Base-by-base conservation (phyloP, 2,113 vertebrate species). In the Phocoena sinus region DNA sequence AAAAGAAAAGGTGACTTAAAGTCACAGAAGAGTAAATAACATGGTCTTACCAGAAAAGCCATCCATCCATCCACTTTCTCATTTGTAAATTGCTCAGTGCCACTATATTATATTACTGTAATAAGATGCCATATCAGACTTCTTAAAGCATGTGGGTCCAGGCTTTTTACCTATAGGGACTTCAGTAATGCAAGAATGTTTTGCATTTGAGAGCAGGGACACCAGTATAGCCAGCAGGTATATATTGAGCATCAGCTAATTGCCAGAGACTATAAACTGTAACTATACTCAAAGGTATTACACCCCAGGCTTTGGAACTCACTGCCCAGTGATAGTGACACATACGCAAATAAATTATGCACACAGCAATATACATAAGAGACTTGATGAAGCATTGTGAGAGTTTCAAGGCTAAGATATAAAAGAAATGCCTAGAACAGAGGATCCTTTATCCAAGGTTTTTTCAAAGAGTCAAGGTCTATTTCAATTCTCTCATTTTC, bases 31-130 rank as follows among this genome's bases (percentile, higher is more conserved):
- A 89, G 23, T 89, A 96, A 94, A 88, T 94, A 92, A 90, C 11
- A 60, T 5, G 2, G 11, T 17, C 58, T 97, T 96, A 89, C 92
- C 86, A 96, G 92, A 97, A 97, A 96, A 68, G 33, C 8, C 80
- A 96, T 89, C 28, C 18, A 85, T 89, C 81, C 9, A 65, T 87
- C 71, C 26, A 76, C 21, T 21, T 26, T 74, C n/a, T 96, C 93
- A 91, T 97, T 98, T 97, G 38, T 94, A 91, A 96, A 97, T 60
- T 97, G 18, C 38, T 31, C 14, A 36, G 20, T 93, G 47, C 10
- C 50, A 68, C 33, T 87, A 4, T 50, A 71, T 38, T 28, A 53
- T 63, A 25, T 91, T 85, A 28, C 18, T 68, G 20, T 65, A 84
- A 71, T 11, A 92, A n/a, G 26, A 81, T 71, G 44, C 10, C n/a